Base-by-base conservation (phyloP, 2,113 vertebrate genomes). In the Apodemus speciosus region DNA sequence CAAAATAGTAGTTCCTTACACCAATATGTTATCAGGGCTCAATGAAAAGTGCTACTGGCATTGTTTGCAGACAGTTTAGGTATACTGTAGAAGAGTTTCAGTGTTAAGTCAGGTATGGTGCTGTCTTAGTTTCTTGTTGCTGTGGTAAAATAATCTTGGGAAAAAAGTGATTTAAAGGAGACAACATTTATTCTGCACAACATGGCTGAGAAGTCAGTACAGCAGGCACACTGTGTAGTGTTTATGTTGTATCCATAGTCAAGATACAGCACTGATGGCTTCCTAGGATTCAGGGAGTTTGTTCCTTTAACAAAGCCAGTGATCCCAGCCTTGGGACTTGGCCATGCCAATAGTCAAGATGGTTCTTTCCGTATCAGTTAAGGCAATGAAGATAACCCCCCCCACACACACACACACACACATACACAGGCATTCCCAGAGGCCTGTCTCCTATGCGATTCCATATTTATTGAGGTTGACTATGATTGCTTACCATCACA, bases 21-120 rank as follows among this genome's bases (percentile, higher is more conserved):
- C 53, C 46, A 30, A 0, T 35, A 2, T 18, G 75, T 49, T 43
- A 43, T 0, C 7, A 4, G 1, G 11, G 1, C 5, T 66, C n/a
- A 46, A 88, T 40, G 21, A 38, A 30, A 77, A 15, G 49, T 46
- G 20, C 23, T 69, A 5, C 9, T 5, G 1, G 14, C 35, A 21
- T 62, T 53, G 66, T 75, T 40, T 46, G 30, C 38, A 77, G 11
- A 66, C 0, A 51, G 53, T 11, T 86, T 16, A 20, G 23, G 40
- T 21, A 69, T 32, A 20, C 27, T 38, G 40, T 60, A 83, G 38
- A 49, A 64, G 32, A 66, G 15, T 4, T 46, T 25, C 9, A 30
- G 30, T 66, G 40, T 35, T 60, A 68, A 49, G 21, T 68, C 11
- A 68, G 11, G 43, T 21, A n/a, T 68, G 62, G 43, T 9, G 9